A percentile compares a stretch with the other conserved stretches of the same genome.
These are phyloP conservation scores for Cololabis saira DNA, from an alignment of 2,113 vertebrate genomes.

Conservation along the genomic window DNA sequence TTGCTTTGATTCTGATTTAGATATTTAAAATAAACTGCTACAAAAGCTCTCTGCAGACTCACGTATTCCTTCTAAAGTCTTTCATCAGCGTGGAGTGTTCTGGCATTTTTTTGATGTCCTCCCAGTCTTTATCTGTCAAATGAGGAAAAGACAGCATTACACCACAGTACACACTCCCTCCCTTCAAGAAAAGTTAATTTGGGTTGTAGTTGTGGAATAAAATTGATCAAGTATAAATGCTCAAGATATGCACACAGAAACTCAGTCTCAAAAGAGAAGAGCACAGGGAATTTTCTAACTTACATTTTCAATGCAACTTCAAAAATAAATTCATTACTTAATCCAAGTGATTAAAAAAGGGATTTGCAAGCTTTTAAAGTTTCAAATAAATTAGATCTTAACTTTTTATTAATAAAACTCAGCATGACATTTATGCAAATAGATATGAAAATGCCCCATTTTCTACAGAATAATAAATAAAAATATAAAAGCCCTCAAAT, in stretches of 20 bases:
- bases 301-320: no score
- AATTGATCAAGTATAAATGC: no score
- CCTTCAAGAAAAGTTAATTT: slow-evolving; percentile 37
- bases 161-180: slow-evolving; percentile 17
- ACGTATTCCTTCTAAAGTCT: slow-evolving; percentile 99
- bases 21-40: slow-evolving; percentile 38
- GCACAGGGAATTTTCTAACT: no score
- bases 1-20: slow-evolving; percentile 23
- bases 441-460: not conserved
- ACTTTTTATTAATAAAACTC: no score
- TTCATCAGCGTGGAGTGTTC: slow-evolving; percentile 99
- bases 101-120: slow-evolving; percentile 99
- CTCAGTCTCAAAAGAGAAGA: no score
- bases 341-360: no score
- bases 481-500: slow-evolving; percentile 5
- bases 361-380: no score
- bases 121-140: slow-evolving; percentile 97
- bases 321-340: no score
- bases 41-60: slow-evolving; percentile 74
- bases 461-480: slow-evolving; percentile 20
- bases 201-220: slow-evolving; percentile 32
- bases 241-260: no score
- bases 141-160: slow-evolving; percentile 53
- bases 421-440: no score
- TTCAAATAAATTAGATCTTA: no score